phyloP scores from a whole-genome alignment of 2,888 invertebrate species.

The Harpalus rubripes region DNA sequence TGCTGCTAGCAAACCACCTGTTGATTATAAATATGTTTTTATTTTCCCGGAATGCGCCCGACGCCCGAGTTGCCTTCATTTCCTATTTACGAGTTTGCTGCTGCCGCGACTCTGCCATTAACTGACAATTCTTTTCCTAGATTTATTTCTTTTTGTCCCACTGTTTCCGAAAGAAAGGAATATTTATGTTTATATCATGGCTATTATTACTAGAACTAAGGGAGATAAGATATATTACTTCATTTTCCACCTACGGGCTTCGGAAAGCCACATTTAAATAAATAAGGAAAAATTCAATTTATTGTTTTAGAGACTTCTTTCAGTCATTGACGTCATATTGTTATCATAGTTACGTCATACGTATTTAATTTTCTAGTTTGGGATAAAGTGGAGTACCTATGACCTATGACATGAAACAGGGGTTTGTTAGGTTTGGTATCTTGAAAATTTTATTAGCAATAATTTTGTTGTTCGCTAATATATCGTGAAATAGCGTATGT shows the following conservation, averaged over 20 bases:
- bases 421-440: too few relatives aligned
- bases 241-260: neutral
- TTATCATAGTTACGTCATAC: too few relatives aligned
- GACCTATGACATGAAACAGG: too few relatives aligned
- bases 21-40: constrained; percentile 60
- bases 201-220: constrained; percentile 17
- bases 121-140: constrained; percentile 25
- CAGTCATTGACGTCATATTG: too few relatives aligned
- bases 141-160: constrained; percentile 44
- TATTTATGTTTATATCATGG: constrained; percentile 64
- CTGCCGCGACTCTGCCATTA: constrained; percentile 1
- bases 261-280: neutral
- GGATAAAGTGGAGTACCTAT: too few relatives aligned
- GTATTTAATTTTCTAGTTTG: too few relatives aligned
- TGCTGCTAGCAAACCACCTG: constrained; percentile 43
- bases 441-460: too few relatives aligned
- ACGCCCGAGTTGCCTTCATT: constrained; percentile 1
- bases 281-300: neutral
- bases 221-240: constrained; percentile 12
- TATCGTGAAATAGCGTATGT: too few relatives aligned
- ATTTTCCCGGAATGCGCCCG: constrained; percentile 30
- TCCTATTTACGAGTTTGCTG: constrained; percentile 33
- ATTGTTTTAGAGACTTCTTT: too few relatives aligned
- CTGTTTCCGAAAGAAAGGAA: constrained; percentile 38
- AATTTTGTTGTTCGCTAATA: too few relatives aligned